Base-by-base conservation (phyloP, 1,140 invertebrate species). In the Plodia interpunctella region DNA sequence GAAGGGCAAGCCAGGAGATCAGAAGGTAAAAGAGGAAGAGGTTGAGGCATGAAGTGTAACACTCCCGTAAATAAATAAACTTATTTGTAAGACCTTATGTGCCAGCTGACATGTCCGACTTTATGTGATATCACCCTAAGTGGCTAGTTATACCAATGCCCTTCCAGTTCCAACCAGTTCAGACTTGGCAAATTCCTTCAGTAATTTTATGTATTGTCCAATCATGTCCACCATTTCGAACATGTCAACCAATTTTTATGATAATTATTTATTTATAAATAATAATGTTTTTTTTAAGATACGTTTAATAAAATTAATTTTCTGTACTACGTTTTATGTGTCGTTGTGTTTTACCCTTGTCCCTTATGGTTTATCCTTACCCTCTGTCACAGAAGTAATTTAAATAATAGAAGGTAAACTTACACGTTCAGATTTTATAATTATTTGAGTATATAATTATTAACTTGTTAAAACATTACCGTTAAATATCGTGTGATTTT, bases 1-100 rank as follows among this genome's bases (percentile, higher is more conserved):
- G 82, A 96, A 96, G 92, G 95, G 95, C 90, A 92, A 92, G 79
- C 91, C 92, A 86, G 94, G 94, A 82, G 95, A 95, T 82, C 94
- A 95, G 92, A 96, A 96, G 95, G 95, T 96, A 95, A 95, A 96
- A 91, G 95, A 95, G 88, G 92, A 93, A 83, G 94, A 96, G 89
- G 94, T 93, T 88, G 94, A 95, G 91, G 94, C 94, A 94, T 95
- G 93, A 95, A 90, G 74, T 83, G 75, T 79, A 81, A 60, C 60
- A 68, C 70, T 66, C 68, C 67, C 71, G 21, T 25, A 25, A 25
- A 25, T 25, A 25, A 25, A 78, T 71, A 78, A 76, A 80, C 69
- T n/a, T 76, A 70, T 78, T 62, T 59, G 52, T 60, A 74, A 73
- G 75, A 80, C 75, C 73, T 76, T 15, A 70, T 63, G 59, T 51